Evolutionary conservation across 92 coral and sea anemone genomes (phyloP).

Genomic region (Bergia sp.): DNA sequence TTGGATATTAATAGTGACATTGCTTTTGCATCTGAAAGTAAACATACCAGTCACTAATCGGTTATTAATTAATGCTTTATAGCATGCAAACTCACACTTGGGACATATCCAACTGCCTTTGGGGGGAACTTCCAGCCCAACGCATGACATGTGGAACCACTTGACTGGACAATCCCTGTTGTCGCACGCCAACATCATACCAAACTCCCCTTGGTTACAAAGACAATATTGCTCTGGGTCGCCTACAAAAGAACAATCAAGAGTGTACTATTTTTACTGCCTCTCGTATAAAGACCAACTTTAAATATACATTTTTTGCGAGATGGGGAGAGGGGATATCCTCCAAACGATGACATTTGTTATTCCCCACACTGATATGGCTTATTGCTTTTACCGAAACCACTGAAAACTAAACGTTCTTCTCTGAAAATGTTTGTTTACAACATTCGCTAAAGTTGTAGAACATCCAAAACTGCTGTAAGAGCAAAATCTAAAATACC

Average conservation of each 20-base stretch:
- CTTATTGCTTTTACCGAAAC: constrained; percentile 51
- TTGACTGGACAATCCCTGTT: constrained; percentile 44
- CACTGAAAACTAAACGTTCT: constrained; percentile 51
- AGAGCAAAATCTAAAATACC: constrained; percentile 56
- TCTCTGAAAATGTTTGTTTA: constrained; percentile 54
- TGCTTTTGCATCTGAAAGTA: constrained; percentile 42
- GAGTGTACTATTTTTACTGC: constrained; percentile 30
- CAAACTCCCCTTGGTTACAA: constrained; percentile 63
- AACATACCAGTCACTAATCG: constrained; percentile 30
- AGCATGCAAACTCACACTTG: constrained; percentile 47
- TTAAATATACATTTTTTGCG: constrained; percentile 22
- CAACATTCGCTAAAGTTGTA: constrained; percentile 55
- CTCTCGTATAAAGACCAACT: constrained; percentile 32
- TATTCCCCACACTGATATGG: constrained; percentile 42
- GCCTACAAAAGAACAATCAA: constrained; percentile 47
- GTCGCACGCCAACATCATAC: constrained; percentile 65
- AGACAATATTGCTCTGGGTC: constrained; percentile 53
- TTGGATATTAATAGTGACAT: constrained; percentile 50
- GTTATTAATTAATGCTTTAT: constrained; percentile 36
- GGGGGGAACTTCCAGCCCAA: constrained; percentile 55
- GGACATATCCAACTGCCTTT: constrained; percentile 53
- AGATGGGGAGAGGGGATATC: constrained; percentile 32
- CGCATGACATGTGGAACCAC: constrained; percentile 61
- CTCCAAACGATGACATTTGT: constrained; percentile 31
- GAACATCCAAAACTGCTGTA: constrained; percentile 53